Evolutionary conservation across 2,888 invertebrate genomes (phyloP).

Genomic region (Orchesella flavescens): DNA sequence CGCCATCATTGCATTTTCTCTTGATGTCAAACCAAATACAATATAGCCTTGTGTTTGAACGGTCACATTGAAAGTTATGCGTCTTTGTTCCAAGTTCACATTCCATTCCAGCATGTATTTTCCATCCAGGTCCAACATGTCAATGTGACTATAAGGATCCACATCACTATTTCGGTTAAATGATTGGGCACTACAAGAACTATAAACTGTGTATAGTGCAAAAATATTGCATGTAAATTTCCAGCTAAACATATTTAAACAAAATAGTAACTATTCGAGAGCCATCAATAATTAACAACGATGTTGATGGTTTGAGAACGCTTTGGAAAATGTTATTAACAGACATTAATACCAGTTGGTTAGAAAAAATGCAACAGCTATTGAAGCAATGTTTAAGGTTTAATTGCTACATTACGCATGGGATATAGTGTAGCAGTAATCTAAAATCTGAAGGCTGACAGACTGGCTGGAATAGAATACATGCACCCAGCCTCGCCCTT

Average conservation of each 20-base stretch:
- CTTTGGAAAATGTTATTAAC: too few relatives aligned
- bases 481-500: too few relatives aligned
- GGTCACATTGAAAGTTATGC: conserved; percentile 31
- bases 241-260: not conserved
- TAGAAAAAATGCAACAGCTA: too few relatives aligned
- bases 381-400: too few relatives aligned
- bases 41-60: conserved; percentile 38
- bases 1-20: not conserved
- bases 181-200: not conserved
- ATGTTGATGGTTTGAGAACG: too few relatives aligned
- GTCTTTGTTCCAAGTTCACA: not conserved
- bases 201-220: not conserved
- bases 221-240: not conserved
- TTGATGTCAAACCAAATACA: conserved; percentile 21
- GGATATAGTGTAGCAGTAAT: too few relatives aligned
- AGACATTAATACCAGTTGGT: too few relatives aligned
- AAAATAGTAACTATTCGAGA: too few relatives aligned
- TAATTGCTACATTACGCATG: too few relatives aligned
- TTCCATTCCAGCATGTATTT: conserved; percentile 29
- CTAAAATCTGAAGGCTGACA: too few relatives aligned
- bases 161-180: not conserved
- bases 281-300: too few relatives aligned
- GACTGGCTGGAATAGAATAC: too few relatives aligned
- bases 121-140: conserved; percentile 1
- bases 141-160: not conserved